A percentile compares a stretch with the other conserved stretches of the same genome.
Conservation (phyloP, 2,888 invertebrate species). For the Eulithis prunata region DNA sequence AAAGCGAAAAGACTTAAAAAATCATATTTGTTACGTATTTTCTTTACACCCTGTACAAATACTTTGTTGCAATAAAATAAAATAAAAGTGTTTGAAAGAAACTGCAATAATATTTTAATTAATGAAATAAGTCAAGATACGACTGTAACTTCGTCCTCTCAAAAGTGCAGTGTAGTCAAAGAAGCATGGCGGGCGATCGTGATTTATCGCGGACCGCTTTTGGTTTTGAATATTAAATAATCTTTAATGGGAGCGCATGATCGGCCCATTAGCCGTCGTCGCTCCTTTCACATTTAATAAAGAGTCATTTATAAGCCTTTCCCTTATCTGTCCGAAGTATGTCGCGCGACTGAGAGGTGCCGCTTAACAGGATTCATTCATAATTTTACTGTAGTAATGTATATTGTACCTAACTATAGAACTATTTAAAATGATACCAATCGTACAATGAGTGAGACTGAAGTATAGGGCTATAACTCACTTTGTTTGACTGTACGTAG, state of each 20-base stretch:
- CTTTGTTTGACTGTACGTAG: conserved; percentile 49
- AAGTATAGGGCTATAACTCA: too few relatives aligned
- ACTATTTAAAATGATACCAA: too few relatives aligned
- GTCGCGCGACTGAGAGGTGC: conserved; percentile 81
- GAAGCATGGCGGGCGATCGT: conserved; percentile 80
- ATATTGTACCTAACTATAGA: too few relatives aligned
- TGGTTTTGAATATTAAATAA: conserved; percentile 85
- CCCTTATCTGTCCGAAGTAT: conserved; percentile 82
- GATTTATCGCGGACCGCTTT: conserved; percentile 82
- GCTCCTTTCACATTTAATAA: conserved; percentile 84
- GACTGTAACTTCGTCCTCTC: conserved; percentile 57
- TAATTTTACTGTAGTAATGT: conserved; percentile 63
- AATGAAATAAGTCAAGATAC: conserved; percentile 59
- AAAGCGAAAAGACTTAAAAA: too few relatives aligned
- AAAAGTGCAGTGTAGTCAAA: conserved; percentile 80
- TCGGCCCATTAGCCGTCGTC: conserved; percentile 83
- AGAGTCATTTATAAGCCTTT: conserved; percentile 84
- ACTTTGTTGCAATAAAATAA: background rate
- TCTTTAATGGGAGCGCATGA: conserved; percentile 85
- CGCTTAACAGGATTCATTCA: conserved; percentile 82
- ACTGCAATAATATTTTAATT: conserved; percentile 22
- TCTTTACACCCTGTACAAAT: too few relatives aligned
- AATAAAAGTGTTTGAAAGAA: background rate
- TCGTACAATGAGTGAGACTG: too few relatives aligned
- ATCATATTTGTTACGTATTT: too few relatives aligned